Evolutionary conservation across 2,113 vertebrate genomes (phyloP).

Genomic region (Potamarius usumacintae): DNA sequence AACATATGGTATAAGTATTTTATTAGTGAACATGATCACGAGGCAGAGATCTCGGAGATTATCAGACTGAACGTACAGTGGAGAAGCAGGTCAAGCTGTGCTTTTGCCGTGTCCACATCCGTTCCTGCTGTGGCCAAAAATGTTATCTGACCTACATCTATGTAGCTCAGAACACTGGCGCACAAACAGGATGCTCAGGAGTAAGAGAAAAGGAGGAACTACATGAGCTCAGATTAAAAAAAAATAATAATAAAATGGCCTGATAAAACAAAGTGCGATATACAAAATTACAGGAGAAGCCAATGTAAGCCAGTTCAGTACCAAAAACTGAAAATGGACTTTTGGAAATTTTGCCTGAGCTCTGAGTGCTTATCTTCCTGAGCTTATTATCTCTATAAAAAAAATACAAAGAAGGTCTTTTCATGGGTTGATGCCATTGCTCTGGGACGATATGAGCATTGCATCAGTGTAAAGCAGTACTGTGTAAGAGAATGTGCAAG

Average conservation of each 20-base stretch:
- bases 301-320: background rate
- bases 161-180: background rate
- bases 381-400: background rate
- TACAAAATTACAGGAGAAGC: background rate
- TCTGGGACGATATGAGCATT: background rate
- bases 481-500: background rate
- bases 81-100: constrained; percentile 28
- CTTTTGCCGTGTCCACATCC: constrained; percentile 13
- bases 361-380: background rate
- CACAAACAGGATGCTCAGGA: constrained; percentile 5
- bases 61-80: background rate
- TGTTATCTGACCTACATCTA: constrained; percentile 38
- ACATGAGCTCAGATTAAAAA: background rate
- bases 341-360: background rate
- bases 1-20: background rate
- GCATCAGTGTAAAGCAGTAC: background rate
- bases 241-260: background rate
- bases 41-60: background rate
- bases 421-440: background rate
- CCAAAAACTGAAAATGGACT: background rate
- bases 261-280: background rate
- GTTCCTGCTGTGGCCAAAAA: constrained; percentile 4
- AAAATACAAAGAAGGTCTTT: background rate
- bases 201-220: constrained; percentile 4
- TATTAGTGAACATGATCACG: background rate